phyloP scores from a whole-genome alignment of 92 coral and sea anemone species.

The Muricea muricata region DNA sequence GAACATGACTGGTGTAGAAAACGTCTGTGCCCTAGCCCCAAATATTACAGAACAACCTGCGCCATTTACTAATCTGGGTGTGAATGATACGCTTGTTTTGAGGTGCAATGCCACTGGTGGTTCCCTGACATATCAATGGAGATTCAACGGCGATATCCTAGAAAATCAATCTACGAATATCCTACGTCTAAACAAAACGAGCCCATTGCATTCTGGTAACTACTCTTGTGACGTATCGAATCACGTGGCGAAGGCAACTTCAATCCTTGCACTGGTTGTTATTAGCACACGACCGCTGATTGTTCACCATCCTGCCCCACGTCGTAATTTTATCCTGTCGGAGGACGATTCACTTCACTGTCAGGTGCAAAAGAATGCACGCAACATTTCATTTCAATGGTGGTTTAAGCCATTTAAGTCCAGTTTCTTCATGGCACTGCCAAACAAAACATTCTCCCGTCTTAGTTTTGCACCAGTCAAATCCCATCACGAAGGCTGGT shows the following conservation, averaged over 20 bases:
- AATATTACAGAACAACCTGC: constrained; percentile 64
- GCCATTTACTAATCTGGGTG: constrained; percentile 49
- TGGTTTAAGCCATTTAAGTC: constrained; percentile 45
- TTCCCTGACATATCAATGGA: constrained; percentile 64
- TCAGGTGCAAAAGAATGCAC: constrained; percentile 43
- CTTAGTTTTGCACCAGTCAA: constrained; percentile 26
- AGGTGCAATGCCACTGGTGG: constrained; percentile 60
- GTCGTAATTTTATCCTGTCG: constrained; percentile 43
- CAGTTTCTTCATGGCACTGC: constrained; percentile 15
- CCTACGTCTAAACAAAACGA: constrained; percentile 44
- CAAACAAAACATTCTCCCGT: constrained; percentile 50
- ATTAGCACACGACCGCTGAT: constrained; percentile 65
- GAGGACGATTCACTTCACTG: constrained; percentile 49
- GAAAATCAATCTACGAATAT: constrained; percentile 4
- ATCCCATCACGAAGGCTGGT: constrained; percentile 56
- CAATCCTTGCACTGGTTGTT: constrained; percentile 57
- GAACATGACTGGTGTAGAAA: constrained; percentile 35
- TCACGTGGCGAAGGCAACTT: constrained; percentile 57
- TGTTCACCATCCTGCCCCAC: constrained; percentile 61
- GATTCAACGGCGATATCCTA: constrained; percentile 55
- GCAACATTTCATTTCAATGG: constrained; percentile 67
- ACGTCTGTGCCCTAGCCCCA: constrained; percentile 73
- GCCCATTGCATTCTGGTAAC: constrained; percentile 56
- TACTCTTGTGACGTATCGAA: constrained; percentile 73
- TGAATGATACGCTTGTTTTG: constrained; percentile 55